Evolutionary conservation across 2,888 invertebrate genomes (phyloP).

Genomic region (Andrena hattorfiana): DNA sequence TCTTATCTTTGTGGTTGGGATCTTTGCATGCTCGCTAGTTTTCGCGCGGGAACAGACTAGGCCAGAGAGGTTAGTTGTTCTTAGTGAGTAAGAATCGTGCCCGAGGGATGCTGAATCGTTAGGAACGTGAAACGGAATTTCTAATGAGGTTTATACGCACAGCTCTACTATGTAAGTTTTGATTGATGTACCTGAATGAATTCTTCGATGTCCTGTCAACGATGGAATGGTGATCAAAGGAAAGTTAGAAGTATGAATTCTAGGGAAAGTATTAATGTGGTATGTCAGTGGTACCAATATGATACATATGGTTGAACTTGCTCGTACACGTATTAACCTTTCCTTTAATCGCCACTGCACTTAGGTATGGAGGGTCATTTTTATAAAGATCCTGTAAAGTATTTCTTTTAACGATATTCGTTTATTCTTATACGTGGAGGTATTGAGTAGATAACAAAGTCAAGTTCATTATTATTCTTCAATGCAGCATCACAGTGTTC

Average conservation of each 20-base stretch:
- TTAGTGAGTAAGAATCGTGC: neutral
- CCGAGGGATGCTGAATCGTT: neutral
- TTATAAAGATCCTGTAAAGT: neutral
- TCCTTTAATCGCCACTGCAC: too few relatives aligned
- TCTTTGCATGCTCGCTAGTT: neutral
- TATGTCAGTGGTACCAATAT: neutral
- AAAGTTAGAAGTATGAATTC: neutral
- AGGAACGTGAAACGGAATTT: too few relatives aligned
- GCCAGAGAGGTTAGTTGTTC: neutral
- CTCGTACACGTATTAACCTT: too few relatives aligned
- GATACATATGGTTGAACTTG: neutral
- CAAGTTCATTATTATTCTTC: neutral
- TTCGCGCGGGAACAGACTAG: neutral
- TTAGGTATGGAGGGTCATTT: neutral
- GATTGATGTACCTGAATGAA: too few relatives aligned
- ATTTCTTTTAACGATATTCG: neutral
- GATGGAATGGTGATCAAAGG: too few relatives aligned
- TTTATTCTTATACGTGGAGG: neutral
- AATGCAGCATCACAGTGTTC: neutral
- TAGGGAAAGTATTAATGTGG: neutral
- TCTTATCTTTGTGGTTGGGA: constrained; percentile 7
- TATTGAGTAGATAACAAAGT: neutral
- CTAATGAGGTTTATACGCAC: too few relatives aligned
- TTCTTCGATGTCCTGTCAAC: too few relatives aligned
- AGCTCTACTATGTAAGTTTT: too few relatives aligned